Conservation (phyloP, 1,140 invertebrate genomes). For the Apis cerana region DNA sequence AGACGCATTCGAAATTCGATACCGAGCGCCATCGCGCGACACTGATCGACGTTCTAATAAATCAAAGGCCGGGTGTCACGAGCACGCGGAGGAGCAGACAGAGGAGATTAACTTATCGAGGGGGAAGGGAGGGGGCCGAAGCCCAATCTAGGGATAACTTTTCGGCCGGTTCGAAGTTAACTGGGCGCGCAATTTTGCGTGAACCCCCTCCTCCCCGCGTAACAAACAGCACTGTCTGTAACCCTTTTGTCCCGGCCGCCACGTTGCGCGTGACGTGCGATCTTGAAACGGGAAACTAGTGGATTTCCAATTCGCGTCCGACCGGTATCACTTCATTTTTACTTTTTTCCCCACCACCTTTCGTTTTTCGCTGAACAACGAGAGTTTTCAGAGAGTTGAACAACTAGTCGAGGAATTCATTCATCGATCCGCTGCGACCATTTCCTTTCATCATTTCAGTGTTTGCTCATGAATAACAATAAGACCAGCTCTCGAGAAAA, state of each 20-base stretch:
- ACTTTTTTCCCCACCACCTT: too few relatives aligned
- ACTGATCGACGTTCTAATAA: slow-evolving; percentile 72
- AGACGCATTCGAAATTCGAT: slow-evolving; percentile 66
- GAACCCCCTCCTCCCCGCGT: background rate
- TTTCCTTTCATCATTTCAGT: too few relatives aligned
- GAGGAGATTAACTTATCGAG: slow-evolving; percentile 73
- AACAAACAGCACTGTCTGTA: slow-evolving; percentile 29
- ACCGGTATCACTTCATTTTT: slow-evolving; percentile 4
- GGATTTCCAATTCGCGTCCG: background rate
- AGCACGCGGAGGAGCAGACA: slow-evolving; percentile 70
- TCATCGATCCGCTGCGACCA: too few relatives aligned
- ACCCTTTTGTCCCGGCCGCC: slow-evolving; percentile 27
- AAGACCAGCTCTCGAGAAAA: too few relatives aligned
- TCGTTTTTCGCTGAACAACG: background rate
- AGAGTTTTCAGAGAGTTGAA: background rate
- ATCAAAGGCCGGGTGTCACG: slow-evolving; percentile 69
- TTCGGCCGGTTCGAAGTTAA: slow-evolving; percentile 45
- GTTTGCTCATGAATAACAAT: too few relatives aligned
- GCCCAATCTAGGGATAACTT: slow-evolving; percentile 66
- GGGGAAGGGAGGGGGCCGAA: slow-evolving; percentile 47
- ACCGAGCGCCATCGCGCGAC: slow-evolving; percentile 56
- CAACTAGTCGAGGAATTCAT: too few relatives aligned
- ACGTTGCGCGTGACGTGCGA: slow-evolving; percentile 18
- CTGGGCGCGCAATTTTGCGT: slow-evolving; percentile 51
- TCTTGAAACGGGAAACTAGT: background rate